phyloP scores from a whole-genome alignment of 1,140 invertebrate genomes.

The Pseudomyrmex gracilis region DNA sequence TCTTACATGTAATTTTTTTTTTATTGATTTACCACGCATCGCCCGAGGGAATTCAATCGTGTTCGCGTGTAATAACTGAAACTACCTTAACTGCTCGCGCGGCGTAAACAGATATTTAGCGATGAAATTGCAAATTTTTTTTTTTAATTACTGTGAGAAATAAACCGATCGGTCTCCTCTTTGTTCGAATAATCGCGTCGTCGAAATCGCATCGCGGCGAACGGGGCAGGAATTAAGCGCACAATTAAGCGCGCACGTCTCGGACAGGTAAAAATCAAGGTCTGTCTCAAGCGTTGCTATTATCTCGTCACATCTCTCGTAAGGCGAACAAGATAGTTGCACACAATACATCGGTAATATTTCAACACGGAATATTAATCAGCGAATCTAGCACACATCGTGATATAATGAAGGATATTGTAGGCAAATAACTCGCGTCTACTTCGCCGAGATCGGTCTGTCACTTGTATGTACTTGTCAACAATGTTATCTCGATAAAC shows the following conservation, averaged over 20 bases:
- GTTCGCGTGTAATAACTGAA: not conserved
- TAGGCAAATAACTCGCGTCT: not conserved
- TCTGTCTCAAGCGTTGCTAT: constrained; percentile 24
- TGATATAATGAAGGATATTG: not conserved
- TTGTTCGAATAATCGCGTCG: constrained; percentile 31
- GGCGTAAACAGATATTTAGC: too few species aligned
- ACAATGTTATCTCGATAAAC: constrained; percentile 29
- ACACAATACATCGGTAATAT: not conserved
- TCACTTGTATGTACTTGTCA: not conserved
- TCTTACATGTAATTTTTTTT: constrained; percentile 1
- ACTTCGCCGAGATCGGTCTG: not conserved
- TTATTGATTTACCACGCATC: not conserved
- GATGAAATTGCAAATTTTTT: too few species aligned
- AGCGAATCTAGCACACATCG: not conserved
- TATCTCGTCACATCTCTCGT: constrained; percentile 20
- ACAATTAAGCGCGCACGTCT: constrained; percentile 20
- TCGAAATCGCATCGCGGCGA: not conserved
- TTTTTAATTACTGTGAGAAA: not conserved
- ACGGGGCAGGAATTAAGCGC: constrained; percentile 16
- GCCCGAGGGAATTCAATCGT: not conserved
- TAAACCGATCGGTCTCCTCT: constrained; percentile 6
- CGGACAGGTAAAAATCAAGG: constrained; percentile 34
- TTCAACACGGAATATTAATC: not conserved
- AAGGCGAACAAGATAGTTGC: not conserved
- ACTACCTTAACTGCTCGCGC: too few species aligned